Base-by-base conservation (phyloP, 2,113 vertebrate species). In the Hemibagrus wyckioides region DNA sequence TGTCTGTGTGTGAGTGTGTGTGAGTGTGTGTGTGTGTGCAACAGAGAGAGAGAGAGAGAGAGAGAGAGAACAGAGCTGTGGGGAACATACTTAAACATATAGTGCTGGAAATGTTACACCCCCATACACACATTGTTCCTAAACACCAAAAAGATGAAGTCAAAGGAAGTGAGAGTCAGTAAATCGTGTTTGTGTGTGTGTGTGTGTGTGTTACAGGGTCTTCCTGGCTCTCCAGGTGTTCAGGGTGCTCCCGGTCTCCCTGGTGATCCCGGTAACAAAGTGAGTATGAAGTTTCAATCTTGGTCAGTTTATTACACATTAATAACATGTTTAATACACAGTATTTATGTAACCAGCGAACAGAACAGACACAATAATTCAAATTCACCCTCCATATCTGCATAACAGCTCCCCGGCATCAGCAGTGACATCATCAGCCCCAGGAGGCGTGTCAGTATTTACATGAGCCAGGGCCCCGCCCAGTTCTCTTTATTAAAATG, bases 191-290 rank as follows among this genome's bases (percentile, higher is more conserved):
- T 89, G 81, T 86, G 83, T 90, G 61, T 90, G 84, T 88, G 65
- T 93, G 57, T 87, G 80, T 92, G 86, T 94, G 94, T 91, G 92
- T 33, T 88, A 33, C 73, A 99, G 98, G 98, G 98, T 94, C 89
- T 97, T 89, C 96, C 96, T 85, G 98, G 98, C 91, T 96, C 96
- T 90, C 93, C 97, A 85, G 98, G 98, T 92, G 92, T 96, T 83
- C 97, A 97, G 92, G 98, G 98, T 87, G 92, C 97, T 89, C 93
- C 95, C 81, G 98, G 98, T 89, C 92, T 96, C 85, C 91, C 92
- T 80, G 98, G 98, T 93, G 98, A 99, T 92, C 96, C 94, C 71
- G 98, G 98, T 56, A 96, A 98, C 77, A 97, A 96, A 96, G 98
- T 99, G 94, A 99, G 97, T 94, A 56, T 39, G 4, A 80, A 5